A percentile compares a stretch with the other conserved stretches of the same genome.
Evolutionary conservation across 2,113 vertebrate species (phyloP).

Genomic region (Perccottus glenii): DNA sequence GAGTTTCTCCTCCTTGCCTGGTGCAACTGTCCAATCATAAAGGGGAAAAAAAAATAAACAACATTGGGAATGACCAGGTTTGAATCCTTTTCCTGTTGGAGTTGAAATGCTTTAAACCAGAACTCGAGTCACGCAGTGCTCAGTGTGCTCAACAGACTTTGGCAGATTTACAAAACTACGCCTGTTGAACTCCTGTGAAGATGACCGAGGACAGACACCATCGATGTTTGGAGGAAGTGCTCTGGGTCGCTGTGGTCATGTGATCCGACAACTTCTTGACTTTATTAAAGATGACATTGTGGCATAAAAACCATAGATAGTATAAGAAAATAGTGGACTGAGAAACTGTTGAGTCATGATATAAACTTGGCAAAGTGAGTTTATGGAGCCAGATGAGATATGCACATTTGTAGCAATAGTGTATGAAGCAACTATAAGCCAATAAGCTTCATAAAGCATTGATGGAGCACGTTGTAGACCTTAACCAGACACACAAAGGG

Average conservation of each 20-base stretch:
- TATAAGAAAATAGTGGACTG: not conserved
- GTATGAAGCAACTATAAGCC: too few relatives aligned
- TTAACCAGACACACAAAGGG: too few relatives aligned
- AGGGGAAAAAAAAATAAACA: not conserved
- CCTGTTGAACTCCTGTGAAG: conserved; percentile 19
- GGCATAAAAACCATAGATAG: conserved; percentile 8
- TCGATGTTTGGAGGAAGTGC: conserved; percentile 31
- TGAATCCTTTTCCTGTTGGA: conserved; percentile 10
- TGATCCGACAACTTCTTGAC: conserved; percentile 7
- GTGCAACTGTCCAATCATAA: conserved; percentile 41
- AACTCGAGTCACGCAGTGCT: conserved; percentile 23
- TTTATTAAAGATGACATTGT: conserved; percentile 24
- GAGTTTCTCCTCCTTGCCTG: conserved; percentile 43
- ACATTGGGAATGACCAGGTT: conserved; percentile 14
- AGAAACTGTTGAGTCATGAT: not conserved
- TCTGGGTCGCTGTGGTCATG: conserved; percentile 23
- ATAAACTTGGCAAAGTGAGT: not conserved
- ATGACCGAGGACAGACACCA: conserved; percentile 13
- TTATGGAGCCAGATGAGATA: not conserved
- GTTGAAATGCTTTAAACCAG: conserved; percentile 35
- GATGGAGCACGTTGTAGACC: not conserved
- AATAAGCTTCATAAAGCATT: not conserved
- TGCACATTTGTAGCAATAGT: too few relatives aligned
- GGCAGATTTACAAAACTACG: conserved; percentile 51
- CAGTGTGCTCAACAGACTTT: conserved; percentile 52